Percentiles rank a stretch among this genome's conserved stretches.
Conservation (phyloP, 2,113 vertebrate genomes). For the Passer domesticus region DNA sequence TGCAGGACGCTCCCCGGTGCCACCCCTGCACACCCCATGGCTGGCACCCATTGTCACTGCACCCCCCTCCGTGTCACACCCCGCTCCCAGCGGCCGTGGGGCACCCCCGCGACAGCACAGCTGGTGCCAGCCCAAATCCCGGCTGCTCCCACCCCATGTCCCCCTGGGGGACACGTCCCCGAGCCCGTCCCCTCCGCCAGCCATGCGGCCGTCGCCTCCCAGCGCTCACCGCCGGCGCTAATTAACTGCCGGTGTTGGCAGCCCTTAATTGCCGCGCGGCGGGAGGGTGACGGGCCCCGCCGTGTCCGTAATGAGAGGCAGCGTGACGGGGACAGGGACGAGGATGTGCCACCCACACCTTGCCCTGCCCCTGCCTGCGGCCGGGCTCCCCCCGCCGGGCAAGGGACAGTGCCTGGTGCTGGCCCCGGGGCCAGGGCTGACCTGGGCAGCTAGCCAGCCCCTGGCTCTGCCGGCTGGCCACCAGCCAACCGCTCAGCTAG, state of each 20-base stretch:
- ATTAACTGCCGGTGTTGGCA: conserved; percentile 12
- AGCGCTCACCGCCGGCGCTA: not conserved
- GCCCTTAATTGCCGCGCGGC: conserved; percentile 19
- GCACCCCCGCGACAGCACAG: not conserved
- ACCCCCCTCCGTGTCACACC: not conserved
- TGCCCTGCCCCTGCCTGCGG: not conserved
- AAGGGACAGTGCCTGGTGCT: not conserved
- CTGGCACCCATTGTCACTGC: not conserved
- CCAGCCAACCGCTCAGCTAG: not conserved
- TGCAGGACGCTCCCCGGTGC: not conserved
- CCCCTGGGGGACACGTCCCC: not conserved
- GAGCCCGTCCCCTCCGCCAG: not conserved
- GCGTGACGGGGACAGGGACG: not conserved
- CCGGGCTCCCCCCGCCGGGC: fast-evolving
- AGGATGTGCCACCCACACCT: not conserved
- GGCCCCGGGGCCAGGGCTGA: not conserved
- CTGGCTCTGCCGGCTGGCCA: not conserved
- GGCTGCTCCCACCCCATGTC: fast-evolving
- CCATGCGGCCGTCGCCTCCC: not conserved
- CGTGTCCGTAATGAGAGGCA: not conserved
- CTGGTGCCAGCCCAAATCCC: not conserved
- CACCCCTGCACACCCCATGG: not conserved
- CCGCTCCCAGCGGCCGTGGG: fast-evolving
- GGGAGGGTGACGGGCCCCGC: not conserved
- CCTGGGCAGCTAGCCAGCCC: not conserved